Base-by-base conservation (phyloP, 2,797 vertebrate genomes). In the Forpus xanthops region DNA sequence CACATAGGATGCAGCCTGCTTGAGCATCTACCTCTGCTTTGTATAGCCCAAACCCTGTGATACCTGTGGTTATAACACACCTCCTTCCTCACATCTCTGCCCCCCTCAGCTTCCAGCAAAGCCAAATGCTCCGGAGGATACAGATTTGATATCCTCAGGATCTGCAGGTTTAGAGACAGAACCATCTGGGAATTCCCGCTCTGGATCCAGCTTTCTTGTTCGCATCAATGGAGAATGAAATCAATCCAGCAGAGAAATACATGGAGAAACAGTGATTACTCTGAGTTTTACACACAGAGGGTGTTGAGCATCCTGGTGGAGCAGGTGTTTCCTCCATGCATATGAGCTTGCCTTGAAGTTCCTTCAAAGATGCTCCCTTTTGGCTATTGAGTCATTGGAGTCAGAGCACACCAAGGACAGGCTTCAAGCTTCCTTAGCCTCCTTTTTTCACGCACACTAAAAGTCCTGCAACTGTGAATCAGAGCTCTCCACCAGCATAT, bases 181-280 rank as follows among this genome's bases (percentile, higher is more conserved):
- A 49, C 2, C 4, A 2, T 41, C n/a, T 74, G 65, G 17, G 4
- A 75, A 67, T 15, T 12, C 55, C 47, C 64, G 24, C 37, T 74
- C 31, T 65, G 52, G 24, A 21, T 39, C 23, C 24, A 82, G 24
- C 2, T 61, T 90, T 14, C 9, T 41, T 18, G 16, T 5, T 25
- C 13, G 52, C 24, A 3, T 45, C 25, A 41, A 55, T 13, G 11
- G 25, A 62, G 42, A 50, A 25, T 16, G 41, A 79, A 91, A 87
- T 3, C 13, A 76, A 45, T 18, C 8, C 49, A 89, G 11, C 5
- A 31, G 79, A 85, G 42, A 53, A 25, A 5, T 9, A 17, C 20
- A 2, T 1, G 9, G 31, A 73, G 18, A 9, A 24, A 45, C 35
- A 49, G 18, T 0, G 1, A 23, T 37, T 31, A 2, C 31, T 47